phyloP scores from a whole-genome alignment of 2,888 invertebrate species.

The Leptinotarsa tumamoca region DNA sequence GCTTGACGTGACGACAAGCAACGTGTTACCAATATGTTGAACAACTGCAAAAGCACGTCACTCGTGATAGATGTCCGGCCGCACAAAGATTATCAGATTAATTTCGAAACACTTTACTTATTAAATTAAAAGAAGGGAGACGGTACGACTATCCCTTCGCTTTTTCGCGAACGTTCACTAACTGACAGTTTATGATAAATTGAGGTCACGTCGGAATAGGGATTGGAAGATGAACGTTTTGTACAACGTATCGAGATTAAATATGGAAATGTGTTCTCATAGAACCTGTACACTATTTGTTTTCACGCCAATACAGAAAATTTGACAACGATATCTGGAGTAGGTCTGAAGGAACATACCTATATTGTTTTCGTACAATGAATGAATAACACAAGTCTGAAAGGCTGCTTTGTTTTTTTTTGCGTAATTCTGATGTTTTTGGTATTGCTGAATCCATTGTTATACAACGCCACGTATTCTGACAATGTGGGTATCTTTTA shows the following conservation, averaged over 20 bases:
- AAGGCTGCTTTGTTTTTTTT: too few relatives aligned
- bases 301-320: background rate
- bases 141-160: slow-evolving; percentile 37
- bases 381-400: too few relatives aligned
- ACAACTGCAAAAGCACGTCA: slow-evolving; percentile 54
- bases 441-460: too few relatives aligned
- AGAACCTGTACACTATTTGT: background rate
- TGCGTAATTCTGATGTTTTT: too few relatives aligned
- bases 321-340: background rate
- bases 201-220: slow-evolving; percentile 10
- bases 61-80: slow-evolving; percentile 54
- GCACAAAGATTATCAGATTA: slow-evolving; percentile 54
- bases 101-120: slow-evolving; percentile 55
- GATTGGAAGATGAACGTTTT: slow-evolving; percentile 12
- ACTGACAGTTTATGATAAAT: slow-evolving; percentile 38
- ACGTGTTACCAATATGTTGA: slow-evolving; percentile 55
- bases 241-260: slow-evolving; percentile 5
- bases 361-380: background rate
- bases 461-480: too few relatives aligned
- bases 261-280: background rate
- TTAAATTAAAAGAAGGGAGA: slow-evolving; percentile 53
- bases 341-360: background rate
- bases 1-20: slow-evolving; percentile 52
- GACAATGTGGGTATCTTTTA: too few relatives aligned
- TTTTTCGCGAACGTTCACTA: slow-evolving; percentile 29